Evolutionary conservation across 1,140 invertebrate species (phyloP), one percentile per base, ranked within the genome.

Genomic region (Diorhabda elongata): DNA sequence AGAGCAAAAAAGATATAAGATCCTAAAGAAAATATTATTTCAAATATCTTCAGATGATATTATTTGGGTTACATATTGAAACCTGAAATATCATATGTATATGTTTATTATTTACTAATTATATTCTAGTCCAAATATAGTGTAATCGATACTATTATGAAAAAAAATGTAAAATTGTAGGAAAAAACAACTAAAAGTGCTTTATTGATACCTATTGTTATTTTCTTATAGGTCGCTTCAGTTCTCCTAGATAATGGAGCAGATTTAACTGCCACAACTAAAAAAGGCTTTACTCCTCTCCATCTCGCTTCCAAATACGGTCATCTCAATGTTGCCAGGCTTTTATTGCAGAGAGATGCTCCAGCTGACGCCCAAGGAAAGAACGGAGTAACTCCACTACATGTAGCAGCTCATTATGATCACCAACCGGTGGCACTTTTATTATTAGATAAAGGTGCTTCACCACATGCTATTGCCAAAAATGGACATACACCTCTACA

Each of bases 401-500:
- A 99, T 79, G 96, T 99, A 72, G 97, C 98, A 61, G 93, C 95
- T 44, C 98, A 99, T 81, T 99, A 99, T 80, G 96, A 98, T 82
- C 94, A 98, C 81, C 93, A 95, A 70, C 91, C 94, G 76, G 94
- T 98, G 8, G 96, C 95, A 1, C 80, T 96, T 47, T 83, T 98
- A 58, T 83, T 99, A 26, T 83, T 99, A 11, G 94, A 98, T 77
- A 93, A 95, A 84, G 94, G 94, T 71, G 97, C 98, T 11, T 96
- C 94, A 3, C 96, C 97, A 11, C 95, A 98, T 81, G 92, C 95
- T 42, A 89, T 91, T 75, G 97, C 98, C 60, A 98, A 98, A 85
- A 99, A 99, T 87, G 97, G 97, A 4, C 97, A 99, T 81, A 98
- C 95, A 45, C 94, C 98, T 26, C 85, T 99, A 41, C 98, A 99